Percentiles rank a stretch among this genome's conserved stretches.
Conservation (phyloP, 2,113 vertebrate genomes). For the Forbesichthys papilliferus region DNA sequence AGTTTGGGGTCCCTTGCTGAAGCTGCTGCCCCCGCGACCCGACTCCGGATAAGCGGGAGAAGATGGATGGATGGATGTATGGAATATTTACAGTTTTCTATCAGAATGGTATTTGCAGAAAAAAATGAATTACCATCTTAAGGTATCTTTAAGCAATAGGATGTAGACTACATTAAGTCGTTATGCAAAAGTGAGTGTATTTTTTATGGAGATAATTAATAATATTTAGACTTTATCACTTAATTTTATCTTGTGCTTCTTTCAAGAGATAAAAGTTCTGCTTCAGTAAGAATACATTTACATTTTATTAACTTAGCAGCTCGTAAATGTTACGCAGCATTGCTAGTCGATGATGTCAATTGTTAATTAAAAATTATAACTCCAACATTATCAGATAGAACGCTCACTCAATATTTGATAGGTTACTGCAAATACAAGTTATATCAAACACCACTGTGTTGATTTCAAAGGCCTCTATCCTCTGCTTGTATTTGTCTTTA, state of each 20-base stretch:
- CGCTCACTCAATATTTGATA: constrained; percentile 3
- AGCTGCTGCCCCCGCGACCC: too few relatives aligned
- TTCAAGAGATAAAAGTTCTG: constrained; percentile 25
- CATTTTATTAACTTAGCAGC: constrained; percentile 56
- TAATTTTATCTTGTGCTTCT: constrained; percentile 21
- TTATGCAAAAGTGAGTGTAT: background rate
- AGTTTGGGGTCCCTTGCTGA: too few relatives aligned
- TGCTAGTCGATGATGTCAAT: constrained; percentile 28
- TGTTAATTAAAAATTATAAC: constrained; percentile 47
- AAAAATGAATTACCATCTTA: too few relatives aligned
- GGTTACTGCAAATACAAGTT: background rate
- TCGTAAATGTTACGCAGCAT: constrained; percentile 38
- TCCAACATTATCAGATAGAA: constrained; percentile 7
- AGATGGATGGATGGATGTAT: too few relatives aligned
- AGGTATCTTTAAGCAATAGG: too few relatives aligned
- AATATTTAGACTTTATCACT: background rate
- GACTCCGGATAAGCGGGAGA: too few relatives aligned
- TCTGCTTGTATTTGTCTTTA: too few relatives aligned
- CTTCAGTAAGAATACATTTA: constrained; percentile 45
- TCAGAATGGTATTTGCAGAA: too few relatives aligned
- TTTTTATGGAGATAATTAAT: background rate
- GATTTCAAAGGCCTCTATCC: too few relatives aligned
- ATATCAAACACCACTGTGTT: background rate
- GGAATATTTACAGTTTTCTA: too few relatives aligned
- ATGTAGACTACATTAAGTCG: too few relatives aligned